These are phyloP conservation scores for Apamea crenata DNA, from an alignment of 2,888 invertebrate species.

Conservation along the genomic window DNA sequence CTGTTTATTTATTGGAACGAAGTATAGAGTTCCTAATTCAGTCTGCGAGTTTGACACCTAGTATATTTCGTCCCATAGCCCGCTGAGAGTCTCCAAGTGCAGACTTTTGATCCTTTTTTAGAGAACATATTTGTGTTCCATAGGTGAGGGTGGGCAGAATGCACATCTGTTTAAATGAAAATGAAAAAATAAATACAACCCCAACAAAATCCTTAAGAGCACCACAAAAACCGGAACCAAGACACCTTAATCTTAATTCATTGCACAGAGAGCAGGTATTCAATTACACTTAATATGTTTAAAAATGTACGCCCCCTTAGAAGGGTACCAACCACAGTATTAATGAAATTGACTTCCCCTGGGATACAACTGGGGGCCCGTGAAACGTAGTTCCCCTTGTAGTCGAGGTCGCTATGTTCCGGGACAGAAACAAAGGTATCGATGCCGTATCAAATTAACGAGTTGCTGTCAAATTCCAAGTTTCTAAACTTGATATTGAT, in stretches of 20 bases:
- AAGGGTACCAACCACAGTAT: constrained; percentile 81
- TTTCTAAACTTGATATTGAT: constrained; percentile 69
- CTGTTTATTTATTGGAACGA: too few species aligned
- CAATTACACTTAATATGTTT: constrained; percentile 86
- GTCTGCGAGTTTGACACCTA: too few species aligned
- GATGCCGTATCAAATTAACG: constrained; percentile 75
- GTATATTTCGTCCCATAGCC: too few species aligned
- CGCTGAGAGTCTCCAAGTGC: too few species aligned
- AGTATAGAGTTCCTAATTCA: too few species aligned
- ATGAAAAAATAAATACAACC: neutral
- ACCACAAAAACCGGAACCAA: constrained; percentile 66
- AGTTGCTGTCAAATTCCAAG: constrained; percentile 68
- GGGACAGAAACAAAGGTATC: constrained; percentile 75
- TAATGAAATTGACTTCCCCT: constrained; percentile 89
- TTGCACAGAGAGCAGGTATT: constrained; percentile 83
- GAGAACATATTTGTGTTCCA: too few species aligned
- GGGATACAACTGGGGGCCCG: constrained; percentile 73
- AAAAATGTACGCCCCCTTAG: constrained; percentile 84
- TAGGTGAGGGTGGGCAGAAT: too few species aligned
- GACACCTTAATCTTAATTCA: constrained; percentile 85
- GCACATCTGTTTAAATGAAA: neutral
- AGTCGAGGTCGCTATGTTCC: constrained; percentile 70
- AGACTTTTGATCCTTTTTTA: too few species aligned
- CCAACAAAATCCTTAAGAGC: constrained; percentile 53
- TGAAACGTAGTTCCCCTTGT: constrained; percentile 61